These are phyloP conservation scores for Gyps fulvus DNA, from an alignment of 2,113 vertebrate genomes.

Conservation along the genomic window DNA sequence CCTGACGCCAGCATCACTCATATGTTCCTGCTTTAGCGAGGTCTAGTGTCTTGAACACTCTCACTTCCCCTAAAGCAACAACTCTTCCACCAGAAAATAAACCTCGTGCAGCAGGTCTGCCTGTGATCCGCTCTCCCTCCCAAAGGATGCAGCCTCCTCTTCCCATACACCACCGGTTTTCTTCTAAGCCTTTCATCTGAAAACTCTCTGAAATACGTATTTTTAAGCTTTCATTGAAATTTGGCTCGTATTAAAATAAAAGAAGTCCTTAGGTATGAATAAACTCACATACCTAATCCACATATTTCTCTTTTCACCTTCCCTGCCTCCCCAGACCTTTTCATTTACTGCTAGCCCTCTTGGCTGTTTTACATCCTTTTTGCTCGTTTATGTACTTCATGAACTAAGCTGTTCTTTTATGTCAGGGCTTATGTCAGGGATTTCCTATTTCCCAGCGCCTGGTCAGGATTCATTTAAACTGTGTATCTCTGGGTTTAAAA, in stretches of 20 bases:
- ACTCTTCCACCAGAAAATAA: neutral
- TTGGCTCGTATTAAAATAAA: neutral
- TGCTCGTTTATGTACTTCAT: neutral
- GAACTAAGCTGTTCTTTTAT: neutral
- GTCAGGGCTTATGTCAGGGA: constrained; percentile 16
- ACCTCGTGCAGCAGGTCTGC: neutral
- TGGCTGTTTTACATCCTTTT: neutral
- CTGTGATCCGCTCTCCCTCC: neutral
- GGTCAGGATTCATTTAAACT: constrained; percentile 41
- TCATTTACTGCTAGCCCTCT: neutral
- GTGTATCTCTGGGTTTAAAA: neutral
- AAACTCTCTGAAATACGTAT: neutral
- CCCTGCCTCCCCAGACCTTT: neutral
- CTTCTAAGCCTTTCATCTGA: neutral
- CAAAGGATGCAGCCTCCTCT: neutral
- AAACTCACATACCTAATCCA: neutral
- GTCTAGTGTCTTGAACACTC: neutral
- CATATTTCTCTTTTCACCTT: neutral
- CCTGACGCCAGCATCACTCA: neutral
- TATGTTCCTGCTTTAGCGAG: neutral
- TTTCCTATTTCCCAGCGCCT: constrained; percentile 28
- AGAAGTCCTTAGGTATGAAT: neutral
- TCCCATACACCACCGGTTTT: neutral
- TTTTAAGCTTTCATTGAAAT: neutral
- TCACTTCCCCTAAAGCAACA: neutral